These are phyloP conservation scores for Drosophila nigromelanica DNA, from an alignment of 1,140 invertebrate species.

Conservation along the genomic window DNA sequence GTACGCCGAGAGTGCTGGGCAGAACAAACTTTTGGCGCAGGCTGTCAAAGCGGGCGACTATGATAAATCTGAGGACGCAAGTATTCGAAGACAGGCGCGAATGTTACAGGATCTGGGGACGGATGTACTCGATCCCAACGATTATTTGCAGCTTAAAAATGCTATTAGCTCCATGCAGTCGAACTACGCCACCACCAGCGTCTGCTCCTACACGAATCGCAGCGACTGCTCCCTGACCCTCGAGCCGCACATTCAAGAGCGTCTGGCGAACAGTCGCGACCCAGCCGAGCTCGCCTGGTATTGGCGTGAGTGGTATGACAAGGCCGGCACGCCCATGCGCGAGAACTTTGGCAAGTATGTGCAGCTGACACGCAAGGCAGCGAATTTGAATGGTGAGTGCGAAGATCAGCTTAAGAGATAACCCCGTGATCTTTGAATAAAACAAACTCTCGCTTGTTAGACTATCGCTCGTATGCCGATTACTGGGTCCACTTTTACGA, in stretches of 20 bases:
- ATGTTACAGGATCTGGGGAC: constrained; percentile 61
- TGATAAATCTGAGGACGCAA: constrained; percentile 45
- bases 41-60: constrained; percentile 48
- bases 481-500: constrained; percentile 87
- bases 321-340: constrained; percentile 89
- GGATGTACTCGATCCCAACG: constrained; percentile 52
- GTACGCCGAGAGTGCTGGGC: constrained; percentile 58
- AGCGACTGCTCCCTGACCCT: constrained; percentile 90
- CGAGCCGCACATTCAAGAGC: constrained; percentile 91
- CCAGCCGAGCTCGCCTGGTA: constrained; percentile 89
- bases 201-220: constrained; percentile 89
- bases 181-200: constrained; percentile 91
- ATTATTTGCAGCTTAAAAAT: constrained; percentile 85
- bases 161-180: constrained; percentile 90
- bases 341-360: constrained; percentile 89
- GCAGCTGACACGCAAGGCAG: constrained; percentile 90
- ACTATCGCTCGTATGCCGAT: constrained; percentile 77
- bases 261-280: constrained; percentile 88
- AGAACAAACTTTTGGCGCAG: constrained; percentile 61
- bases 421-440: constrained; percentile 17
- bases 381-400: constrained; percentile 90
- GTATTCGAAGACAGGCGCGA: constrained; percentile 66
- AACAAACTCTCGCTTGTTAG: constrained; percentile 36
- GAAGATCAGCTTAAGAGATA: constrained; percentile 7
- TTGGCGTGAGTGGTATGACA: constrained; percentile 92